Conservation (phyloP, 2,888 invertebrate species). For the Eudasyphora cyanicolor region DNA sequence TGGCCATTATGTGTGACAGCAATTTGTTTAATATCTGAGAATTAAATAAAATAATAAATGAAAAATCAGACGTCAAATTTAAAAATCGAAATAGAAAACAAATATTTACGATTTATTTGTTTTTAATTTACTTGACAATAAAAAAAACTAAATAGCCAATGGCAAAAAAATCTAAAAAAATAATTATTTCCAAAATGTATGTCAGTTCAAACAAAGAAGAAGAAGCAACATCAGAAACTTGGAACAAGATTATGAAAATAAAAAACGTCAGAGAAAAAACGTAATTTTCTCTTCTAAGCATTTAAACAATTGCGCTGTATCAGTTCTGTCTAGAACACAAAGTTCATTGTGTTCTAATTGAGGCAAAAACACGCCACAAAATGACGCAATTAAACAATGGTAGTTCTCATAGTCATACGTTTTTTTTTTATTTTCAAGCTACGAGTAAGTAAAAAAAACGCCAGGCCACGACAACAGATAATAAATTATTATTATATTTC, state of each 20-base stretch:
- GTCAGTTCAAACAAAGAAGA: conserved; percentile 24
- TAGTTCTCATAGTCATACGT: neutral
- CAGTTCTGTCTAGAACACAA: conserved; percentile 15
- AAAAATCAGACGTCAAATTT: neutral
- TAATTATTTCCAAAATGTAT: conserved; percentile 25
- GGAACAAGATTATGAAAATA: neutral
- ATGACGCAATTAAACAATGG: conserved; percentile 30
- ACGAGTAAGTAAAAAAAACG: neutral
- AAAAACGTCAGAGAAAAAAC: neutral
- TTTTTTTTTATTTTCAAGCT: neutral
- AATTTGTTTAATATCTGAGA: conserved; percentile 79
- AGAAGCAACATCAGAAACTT: conserved; percentile 3
- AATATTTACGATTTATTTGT: conserved; percentile 71
- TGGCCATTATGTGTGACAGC: conserved; percentile 78
- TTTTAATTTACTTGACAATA: conserved; percentile 15
- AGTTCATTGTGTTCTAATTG: conserved; percentile 44
- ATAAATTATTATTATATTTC: neutral
- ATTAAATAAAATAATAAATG: conserved; percentile 67
- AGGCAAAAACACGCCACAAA: conserved; percentile 18
- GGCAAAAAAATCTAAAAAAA: neutral
- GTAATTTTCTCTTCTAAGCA: neutral
- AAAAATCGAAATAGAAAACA: neutral
- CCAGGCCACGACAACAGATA: neutral
- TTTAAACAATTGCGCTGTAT: neutral
- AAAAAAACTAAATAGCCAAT: conserved; percentile 3